These are phyloP conservation scores for Plecturocebus donacophilus DNA, from an alignment of 2,113 vertebrate genomes.

Conservation along the genomic window DNA sequence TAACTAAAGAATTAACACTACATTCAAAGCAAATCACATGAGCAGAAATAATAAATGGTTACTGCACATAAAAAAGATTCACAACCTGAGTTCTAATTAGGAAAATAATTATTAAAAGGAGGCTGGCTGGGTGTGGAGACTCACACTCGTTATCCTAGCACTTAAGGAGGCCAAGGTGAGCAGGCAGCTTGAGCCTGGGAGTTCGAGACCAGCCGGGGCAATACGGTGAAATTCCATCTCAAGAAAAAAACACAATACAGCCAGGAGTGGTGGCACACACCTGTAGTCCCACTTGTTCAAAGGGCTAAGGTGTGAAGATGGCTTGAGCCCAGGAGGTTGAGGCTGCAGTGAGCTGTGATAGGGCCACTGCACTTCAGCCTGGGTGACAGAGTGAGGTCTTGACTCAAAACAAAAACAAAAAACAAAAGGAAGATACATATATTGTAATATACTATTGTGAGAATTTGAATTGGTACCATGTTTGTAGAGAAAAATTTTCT, in stretches of 20 bases:
- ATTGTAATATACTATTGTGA: conserved; percentile 6
- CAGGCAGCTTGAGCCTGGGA: too few relatives aligned
- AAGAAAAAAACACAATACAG: too few relatives aligned
- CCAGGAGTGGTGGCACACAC: too few relatives aligned
- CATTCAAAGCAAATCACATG: background rate
- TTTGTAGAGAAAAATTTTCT: background rate
- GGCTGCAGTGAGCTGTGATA: background rate
- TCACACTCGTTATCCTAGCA: too few relatives aligned
- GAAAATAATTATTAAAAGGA: background rate
- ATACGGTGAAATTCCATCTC: too few relatives aligned
- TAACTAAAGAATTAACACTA: background rate
- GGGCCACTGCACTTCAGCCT: background rate
- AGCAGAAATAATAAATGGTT: background rate
- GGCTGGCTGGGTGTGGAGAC: too few relatives aligned
- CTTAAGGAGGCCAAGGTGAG: too few relatives aligned
- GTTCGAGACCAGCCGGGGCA: too few relatives aligned
- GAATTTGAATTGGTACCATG: background rate
- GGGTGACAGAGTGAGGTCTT: background rate
- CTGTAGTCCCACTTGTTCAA: too few relatives aligned
- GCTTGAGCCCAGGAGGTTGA: background rate
- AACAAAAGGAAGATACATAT: background rate
- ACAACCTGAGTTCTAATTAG: background rate
- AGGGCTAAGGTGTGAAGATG: background rate
- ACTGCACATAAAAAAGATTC: background rate
- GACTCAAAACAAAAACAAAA: background rate